Base-by-base conservation (phyloP, 23 tunicate species). In the Ascidia mentula region DNA sequence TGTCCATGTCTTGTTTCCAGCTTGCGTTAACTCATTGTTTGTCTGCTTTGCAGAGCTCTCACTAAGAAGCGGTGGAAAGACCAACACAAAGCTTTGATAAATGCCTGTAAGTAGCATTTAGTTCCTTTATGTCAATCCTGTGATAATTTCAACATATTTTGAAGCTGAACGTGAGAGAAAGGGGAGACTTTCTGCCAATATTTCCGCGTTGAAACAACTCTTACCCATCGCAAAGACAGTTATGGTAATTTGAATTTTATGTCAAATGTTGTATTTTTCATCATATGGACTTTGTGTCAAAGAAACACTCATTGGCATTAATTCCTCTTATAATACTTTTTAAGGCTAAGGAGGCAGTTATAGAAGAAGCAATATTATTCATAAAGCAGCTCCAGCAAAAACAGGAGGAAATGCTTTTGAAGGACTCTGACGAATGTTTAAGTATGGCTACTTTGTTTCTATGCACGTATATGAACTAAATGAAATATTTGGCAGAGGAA, bases 21-120 rank as follows among this genome's bases (percentile, higher is more conserved):
- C n/a, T n/a, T n/a, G n/a, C n/a, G n/a, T n/a, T n/a, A n/a, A n/a
- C n/a, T n/a, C n/a, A n/a, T n/a, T n/a, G n/a, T n/a, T n/a, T n/a
- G n/a, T 45, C 17, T 45, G 17, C 32, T 71, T 34, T 71, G 38
- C 38, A 71, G 75, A 71, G 38, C 38, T 6, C 32, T 71, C 18
- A 17, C 82, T 0, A 80, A 80, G 69, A 32, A 42, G 32, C 38
- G 40, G 31, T 80, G 84, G 84, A 80, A 80, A 33, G n/a, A n/a
- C 8, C 45, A 38, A 80, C 61, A 80, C 40, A 74, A 80, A 9
- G 31, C 32, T 28, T 24, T 34, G 38, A 69, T 80, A 6, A 80
- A 80, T 80, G 84, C 84, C 13, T 80, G 84, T 80, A 80, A 70
- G 84, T 70, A 32, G 31, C n/a, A n/a, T n/a, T n/a, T n/a, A n/a